These are phyloP conservation scores for Aphaenogaster floridana DNA, from an alignment of 1,140 invertebrate species.

Conservation along the genomic window DNA sequence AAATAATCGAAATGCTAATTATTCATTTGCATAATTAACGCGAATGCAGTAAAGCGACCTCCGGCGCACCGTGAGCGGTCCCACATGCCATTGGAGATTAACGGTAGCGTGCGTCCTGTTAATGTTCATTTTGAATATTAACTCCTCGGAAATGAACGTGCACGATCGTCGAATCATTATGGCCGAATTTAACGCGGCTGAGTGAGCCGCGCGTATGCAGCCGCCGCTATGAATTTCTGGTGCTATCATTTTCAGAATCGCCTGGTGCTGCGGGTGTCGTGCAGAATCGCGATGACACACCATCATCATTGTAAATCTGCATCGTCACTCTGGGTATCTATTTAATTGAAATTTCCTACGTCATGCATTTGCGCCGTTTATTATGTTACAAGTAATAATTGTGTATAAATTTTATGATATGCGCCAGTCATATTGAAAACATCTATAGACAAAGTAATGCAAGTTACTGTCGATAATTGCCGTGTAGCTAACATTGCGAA, in stretches of 20 bases:
- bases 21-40: constrained; percentile 85
- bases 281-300: background rate
- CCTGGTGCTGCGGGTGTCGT: constrained; percentile 40
- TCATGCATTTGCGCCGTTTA: constrained; percentile 35
- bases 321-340: constrained; percentile 35
- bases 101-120: constrained; percentile 78
- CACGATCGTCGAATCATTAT: constrained; percentile 68
- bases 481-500: background rate
- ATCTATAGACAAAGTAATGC: background rate
- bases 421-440: background rate
- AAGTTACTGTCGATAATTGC: background rate
- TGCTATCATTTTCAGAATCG: constrained; percentile 63
- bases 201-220: constrained; percentile 46
- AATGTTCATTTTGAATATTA: constrained; percentile 83
- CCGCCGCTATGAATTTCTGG: constrained; percentile 66
- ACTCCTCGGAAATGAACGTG: constrained; percentile 75
- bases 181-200: constrained; percentile 61
- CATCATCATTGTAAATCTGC: constrained; percentile 17
- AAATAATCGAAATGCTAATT: constrained; percentile 86
- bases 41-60: constrained; percentile 78
- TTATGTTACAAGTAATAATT: constrained; percentile 55
- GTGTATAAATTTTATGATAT: constrained; percentile 72
- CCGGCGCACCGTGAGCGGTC: constrained; percentile 69
- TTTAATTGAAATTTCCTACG: constrained; percentile 61
- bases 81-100: constrained; percentile 80